phyloP scores from a whole-genome alignment of 1,140 invertebrate species.

The Macrobrachium rosenbergii region DNA sequence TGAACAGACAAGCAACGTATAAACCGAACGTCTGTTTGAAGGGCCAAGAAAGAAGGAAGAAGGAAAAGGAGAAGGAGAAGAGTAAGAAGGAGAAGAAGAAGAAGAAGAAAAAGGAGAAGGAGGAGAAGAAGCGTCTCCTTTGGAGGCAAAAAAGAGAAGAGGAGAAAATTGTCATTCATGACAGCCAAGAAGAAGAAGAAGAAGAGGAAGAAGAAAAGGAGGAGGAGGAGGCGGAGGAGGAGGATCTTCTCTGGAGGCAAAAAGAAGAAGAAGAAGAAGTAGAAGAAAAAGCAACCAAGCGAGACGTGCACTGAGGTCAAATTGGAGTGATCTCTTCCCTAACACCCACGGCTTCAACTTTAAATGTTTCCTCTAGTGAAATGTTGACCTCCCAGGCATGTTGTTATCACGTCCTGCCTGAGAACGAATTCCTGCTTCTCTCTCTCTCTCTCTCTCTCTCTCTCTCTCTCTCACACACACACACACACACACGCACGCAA shows the following conservation, averaged over 20 bases:
- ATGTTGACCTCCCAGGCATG: too few species aligned
- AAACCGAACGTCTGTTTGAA: too few species aligned
- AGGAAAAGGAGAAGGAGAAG: neutral
- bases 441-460: slow-evolving; percentile 14
- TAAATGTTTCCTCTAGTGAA: too few species aligned
- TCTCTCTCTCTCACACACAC: neutral
- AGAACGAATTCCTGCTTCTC: neutral
- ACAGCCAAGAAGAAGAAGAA: neutral
- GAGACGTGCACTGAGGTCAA: neutral
- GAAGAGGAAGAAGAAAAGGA: neutral
- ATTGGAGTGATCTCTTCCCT: neutral
- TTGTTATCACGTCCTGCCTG: neutral
- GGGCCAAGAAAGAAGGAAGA: neutral
- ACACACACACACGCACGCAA: neutral
- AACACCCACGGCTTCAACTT: too few species aligned
- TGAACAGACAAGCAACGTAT: too few species aligned
- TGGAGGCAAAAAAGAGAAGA: neutral
- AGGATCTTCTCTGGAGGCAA: neutral
- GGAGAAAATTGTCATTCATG: neutral
- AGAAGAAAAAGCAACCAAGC: neutral
- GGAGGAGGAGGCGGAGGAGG: neutral
- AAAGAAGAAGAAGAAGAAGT: neutral
- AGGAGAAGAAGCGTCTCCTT: neutral
- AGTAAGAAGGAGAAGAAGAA: neutral
- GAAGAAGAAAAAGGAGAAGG: neutral